Base-by-base conservation (phyloP, 2,797 vertebrate genomes). In the Phrynocephalus guinanensis region DNA sequence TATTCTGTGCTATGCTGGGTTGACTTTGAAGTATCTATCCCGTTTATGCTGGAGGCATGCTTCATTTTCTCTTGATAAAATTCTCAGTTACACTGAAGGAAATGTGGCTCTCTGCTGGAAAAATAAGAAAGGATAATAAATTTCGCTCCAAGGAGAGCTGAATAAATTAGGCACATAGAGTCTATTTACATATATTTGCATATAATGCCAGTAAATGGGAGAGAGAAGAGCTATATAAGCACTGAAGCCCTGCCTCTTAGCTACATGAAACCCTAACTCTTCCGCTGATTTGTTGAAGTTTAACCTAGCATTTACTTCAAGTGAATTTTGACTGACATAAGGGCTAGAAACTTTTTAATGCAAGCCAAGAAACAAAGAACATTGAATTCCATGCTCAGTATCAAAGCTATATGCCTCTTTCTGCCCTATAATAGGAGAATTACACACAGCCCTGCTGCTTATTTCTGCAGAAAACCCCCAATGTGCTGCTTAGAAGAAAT, bases 111-210 rank as follows among this genome's bases (percentile, higher is more conserved):
- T 63, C 60, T 63, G 18, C 26, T 75, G 33, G 38, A 82, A 68
- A 70, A 33, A 50, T 15, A 44, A 44, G 63, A n/a, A 26, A 85
- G 33, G 60, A 33, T 56, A 68, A 52, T 11, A 79, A 38, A 79
- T 86, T 86, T 79, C 38, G 66, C 28, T 50, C 38, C 3, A 79
- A 72, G 52, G 60, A 85, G 84, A 84, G 30, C 70, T 85, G 77
- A 88, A 33, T 85, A 80, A 80, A 88, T 52, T 73, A 73, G 20
- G 77, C 56, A 81, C 60, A 30, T 79, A 20, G 38, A 33, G 33
- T 38, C 56, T 73, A 73, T 81, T 81, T 81, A 81, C 56, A 75
- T 86, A 72, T 76, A 67, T 84, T 88, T 86, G 78, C 38, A 30
- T 75, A 73, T 68, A 28, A 44, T 80, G 38, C 77, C 24, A 68